Conservation (phyloP, 2,113 vertebrate genomes). For the Corythaeola cristata region DNA sequence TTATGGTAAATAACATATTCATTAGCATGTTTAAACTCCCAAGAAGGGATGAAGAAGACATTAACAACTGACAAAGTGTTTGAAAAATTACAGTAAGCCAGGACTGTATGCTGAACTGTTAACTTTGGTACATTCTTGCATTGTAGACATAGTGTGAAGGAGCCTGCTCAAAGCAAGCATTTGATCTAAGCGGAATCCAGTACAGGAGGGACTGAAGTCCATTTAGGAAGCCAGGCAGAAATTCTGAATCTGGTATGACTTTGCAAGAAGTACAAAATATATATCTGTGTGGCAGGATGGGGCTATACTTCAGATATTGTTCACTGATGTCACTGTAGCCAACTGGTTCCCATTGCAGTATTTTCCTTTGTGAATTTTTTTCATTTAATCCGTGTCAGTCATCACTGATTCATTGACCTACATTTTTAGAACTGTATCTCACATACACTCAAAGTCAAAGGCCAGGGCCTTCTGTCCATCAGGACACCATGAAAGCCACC, state of each 20-base stretch:
- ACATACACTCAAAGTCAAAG: background rate
- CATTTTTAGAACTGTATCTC: background rate
- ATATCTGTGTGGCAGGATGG: too few species aligned
- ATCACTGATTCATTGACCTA: background rate
- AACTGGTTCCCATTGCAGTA: background rate
- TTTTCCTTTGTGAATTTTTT: background rate
- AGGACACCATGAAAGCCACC: background rate
- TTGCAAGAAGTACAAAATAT: background rate
- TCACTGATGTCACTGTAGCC: background rate
- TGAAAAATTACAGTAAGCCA: background rate
- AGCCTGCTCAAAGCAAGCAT: background rate
- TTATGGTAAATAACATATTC: conserved; percentile 59
- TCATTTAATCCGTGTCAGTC: background rate
- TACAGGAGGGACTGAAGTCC: background rate
- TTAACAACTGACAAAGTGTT: conserved; percentile 40
- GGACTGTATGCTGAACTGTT: background rate
- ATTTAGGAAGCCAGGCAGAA: background rate
- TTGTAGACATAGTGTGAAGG: background rate
- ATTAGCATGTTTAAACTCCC: conserved; percentile 58
- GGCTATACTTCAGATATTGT: background rate
- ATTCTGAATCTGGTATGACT: background rate
- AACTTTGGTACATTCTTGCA: background rate
- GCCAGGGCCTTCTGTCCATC: background rate
- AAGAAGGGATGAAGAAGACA: conserved; percentile 27
- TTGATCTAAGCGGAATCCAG: background rate